These are phyloP conservation scores for Mormyrops boulengeri DNA, from an alignment of 2,797 vertebrate genomes.

Conservation along the genomic window DNA sequence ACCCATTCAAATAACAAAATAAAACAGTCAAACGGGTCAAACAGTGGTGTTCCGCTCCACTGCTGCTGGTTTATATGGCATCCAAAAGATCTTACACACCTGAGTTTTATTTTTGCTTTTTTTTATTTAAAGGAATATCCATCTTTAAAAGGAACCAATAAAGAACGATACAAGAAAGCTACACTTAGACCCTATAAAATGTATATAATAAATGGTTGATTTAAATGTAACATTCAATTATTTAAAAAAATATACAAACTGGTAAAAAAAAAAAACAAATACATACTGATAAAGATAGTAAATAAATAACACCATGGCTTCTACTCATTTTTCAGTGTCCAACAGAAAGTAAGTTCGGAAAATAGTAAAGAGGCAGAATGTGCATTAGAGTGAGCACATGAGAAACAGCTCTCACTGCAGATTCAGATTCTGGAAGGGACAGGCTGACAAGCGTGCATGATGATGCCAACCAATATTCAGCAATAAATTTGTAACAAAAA, in stretches of 20 bases:
- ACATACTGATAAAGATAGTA: neutral
- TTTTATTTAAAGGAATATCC: neutral
- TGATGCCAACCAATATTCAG: neutral
- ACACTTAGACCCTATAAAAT: neutral
- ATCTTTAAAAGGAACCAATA: neutral
- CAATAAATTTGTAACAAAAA: neutral
- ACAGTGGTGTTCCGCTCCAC: neutral
- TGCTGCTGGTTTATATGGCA: neutral
- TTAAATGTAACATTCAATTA: neutral
- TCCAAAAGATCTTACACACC: neutral
- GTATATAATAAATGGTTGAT: neutral
- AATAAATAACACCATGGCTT: neutral
- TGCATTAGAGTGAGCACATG: neutral
- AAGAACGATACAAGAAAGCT: neutral
- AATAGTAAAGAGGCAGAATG: neutral
- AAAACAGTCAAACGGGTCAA: neutral
- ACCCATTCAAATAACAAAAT: neutral
- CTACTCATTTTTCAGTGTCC: neutral
- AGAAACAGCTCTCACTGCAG: neutral
- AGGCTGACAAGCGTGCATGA: neutral
- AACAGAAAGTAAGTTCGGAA: neutral
- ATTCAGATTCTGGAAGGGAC: neutral
- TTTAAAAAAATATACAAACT: neutral
- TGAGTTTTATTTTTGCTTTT: neutral
- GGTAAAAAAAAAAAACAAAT: neutral